Evolutionary conservation across 2,113 vertebrate species (phyloP).

Genomic region (Leuciscus idus): DNA sequence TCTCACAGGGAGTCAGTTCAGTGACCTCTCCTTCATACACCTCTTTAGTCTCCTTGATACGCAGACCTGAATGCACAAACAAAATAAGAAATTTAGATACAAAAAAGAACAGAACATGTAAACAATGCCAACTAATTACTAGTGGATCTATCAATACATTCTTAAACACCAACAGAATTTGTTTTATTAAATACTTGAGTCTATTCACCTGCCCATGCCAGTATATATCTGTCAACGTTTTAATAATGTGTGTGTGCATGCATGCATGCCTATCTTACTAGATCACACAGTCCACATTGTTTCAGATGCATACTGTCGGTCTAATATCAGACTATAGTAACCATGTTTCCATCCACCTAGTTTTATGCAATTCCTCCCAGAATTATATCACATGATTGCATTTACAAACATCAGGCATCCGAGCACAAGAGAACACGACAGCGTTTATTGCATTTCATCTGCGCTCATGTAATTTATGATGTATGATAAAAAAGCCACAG

Average conservation of each 20-base stretch:
- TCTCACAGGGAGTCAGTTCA: slow-evolving; percentile 95
- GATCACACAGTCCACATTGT: slow-evolving; percentile 55
- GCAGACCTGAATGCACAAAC: slow-evolving; percentile 81
- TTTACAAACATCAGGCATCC: no score
- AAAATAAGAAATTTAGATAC: not conserved
- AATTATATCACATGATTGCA: no score
- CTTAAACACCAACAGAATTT: not conserved
- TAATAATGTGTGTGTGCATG: slow-evolving; percentile 15
- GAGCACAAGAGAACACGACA: no score
- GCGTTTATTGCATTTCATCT: no score
- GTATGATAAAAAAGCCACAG: no score
- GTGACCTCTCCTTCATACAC: slow-evolving; percentile 99
- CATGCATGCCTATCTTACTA: slow-evolving; percentile 26
- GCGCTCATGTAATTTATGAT: no score
- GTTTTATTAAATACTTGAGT: no score
- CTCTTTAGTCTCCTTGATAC: slow-evolving; percentile 99
- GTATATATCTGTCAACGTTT: not conserved
- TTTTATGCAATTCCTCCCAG: no score
- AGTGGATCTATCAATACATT: not conserved
- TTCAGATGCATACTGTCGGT: slow-evolving; percentile 28
- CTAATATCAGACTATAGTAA: not conserved
- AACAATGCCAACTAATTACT: not conserved
- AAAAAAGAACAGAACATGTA: not conserved
- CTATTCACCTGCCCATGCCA: not conserved
- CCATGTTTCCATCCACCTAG: no score